phyloP scores from a whole-genome alignment of 2,797 vertebrate genomes.

The Platalea minor region DNA sequence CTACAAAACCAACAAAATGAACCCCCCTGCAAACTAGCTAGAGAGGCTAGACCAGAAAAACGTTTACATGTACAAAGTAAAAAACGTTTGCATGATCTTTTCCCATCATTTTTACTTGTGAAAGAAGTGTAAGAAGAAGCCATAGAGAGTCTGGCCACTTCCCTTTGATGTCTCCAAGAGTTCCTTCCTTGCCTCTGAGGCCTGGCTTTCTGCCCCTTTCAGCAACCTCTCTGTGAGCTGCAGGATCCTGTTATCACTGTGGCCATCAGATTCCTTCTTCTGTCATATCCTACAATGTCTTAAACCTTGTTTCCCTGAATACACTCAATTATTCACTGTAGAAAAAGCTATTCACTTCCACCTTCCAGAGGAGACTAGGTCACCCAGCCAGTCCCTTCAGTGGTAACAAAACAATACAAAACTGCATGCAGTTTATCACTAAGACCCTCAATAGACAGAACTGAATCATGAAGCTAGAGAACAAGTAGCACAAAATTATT shows the following conservation, averaged over 20 bases:
- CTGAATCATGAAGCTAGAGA: not conserved
- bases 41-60: not conserved
- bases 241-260: not conserved
- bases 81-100: not conserved
- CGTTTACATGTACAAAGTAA: not conserved
- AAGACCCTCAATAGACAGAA: not conserved
- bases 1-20: not conserved
- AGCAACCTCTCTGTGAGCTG: not conserved
- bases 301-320: not conserved
- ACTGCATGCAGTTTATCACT: not conserved
- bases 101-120: not conserved
- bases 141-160: not conserved
- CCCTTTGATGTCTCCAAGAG: not conserved
- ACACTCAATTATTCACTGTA: accelerated
- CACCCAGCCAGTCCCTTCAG: not conserved
- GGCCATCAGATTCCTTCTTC: not conserved
- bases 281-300: not conserved
- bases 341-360: not conserved
- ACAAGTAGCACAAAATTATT: not conserved
- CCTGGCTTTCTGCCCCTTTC: not conserved
- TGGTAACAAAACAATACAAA: not conserved
- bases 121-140: not conserved
- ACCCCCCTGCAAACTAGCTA: not conserved
- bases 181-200: not conserved
- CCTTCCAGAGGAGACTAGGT: not conserved